phyloP scores from a whole-genome alignment of 2,888 invertebrate species.

The Nesidiocoris tenuis region DNA sequence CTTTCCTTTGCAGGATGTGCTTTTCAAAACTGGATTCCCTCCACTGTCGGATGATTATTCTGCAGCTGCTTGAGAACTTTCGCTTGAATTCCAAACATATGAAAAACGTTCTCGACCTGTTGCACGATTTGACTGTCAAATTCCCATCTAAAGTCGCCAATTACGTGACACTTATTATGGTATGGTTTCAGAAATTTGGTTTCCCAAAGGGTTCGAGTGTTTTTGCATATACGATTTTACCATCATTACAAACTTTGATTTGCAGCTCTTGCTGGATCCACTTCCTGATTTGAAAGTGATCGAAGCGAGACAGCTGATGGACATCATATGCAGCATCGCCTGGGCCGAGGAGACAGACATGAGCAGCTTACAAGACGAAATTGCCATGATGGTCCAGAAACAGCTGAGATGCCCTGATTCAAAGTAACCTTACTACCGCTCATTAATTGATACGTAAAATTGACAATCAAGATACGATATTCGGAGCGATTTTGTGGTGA shows the following conservation, averaged over 20 bases:
- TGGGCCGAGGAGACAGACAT: slow-evolving; percentile 58
- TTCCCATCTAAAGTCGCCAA: slow-evolving; percentile 50
- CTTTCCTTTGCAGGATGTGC: slow-evolving; percentile 50
- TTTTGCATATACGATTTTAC: too few species aligned
- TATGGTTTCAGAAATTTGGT: slow-evolving; percentile 24
- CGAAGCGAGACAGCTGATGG: slow-evolving; percentile 75
- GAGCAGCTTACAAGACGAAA: slow-evolving; percentile 68
- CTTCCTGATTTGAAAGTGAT: slow-evolving; percentile 69
- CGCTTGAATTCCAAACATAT: slow-evolving; percentile 49
- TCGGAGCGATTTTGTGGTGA: too few species aligned
- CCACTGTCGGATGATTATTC: slow-evolving; percentile 50
- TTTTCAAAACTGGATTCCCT: slow-evolving; percentile 49
- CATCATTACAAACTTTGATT: too few species aligned
- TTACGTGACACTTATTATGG: slow-evolving; percentile 50
- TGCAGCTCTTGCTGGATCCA: slow-evolving; percentile 69
- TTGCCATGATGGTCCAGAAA: slow-evolving; percentile 82
- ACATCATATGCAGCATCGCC: slow-evolving; percentile 73
- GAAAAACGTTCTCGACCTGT: slow-evolving; percentile 49
- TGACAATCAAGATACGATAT: too few species aligned
- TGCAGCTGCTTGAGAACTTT: slow-evolving; percentile 50
- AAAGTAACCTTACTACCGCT: slow-evolving; percentile 56
- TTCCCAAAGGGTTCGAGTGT: background rate
- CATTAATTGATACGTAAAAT: too few species aligned
- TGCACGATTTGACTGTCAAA: slow-evolving; percentile 49
- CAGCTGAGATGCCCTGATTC: slow-evolving; percentile 69